phyloP scores from a whole-genome alignment of 2,113 vertebrate species.

The Epinephelus moara region DNA sequence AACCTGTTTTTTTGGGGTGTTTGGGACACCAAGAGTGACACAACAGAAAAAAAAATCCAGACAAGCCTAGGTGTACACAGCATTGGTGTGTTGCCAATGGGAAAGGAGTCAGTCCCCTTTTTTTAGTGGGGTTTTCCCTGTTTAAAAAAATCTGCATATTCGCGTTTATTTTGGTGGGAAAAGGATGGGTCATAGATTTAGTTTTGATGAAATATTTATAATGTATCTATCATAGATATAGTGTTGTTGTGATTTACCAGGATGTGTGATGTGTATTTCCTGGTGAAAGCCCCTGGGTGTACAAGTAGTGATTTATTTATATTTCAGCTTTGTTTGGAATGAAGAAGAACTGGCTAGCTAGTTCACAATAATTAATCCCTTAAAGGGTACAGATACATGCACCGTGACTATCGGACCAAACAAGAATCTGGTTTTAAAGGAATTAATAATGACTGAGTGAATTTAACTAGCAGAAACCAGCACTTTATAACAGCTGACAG shows the following conservation, averaged over 20 bases:
- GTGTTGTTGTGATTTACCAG: not conserved
- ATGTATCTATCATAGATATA: not conserved
- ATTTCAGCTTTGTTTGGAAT: constrained; percentile 17
- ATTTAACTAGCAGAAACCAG: not conserved
- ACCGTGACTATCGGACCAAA: not conserved
- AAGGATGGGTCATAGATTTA: too few species aligned
- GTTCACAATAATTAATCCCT: not conserved
- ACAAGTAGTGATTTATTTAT: not conserved
- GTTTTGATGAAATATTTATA: not conserved
- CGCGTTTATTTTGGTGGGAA: too few species aligned
- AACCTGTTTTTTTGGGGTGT: too few species aligned
- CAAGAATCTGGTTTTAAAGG: not conserved
- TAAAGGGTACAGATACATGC: not conserved
- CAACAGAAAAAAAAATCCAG: too few species aligned
- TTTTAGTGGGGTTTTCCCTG: too few species aligned
- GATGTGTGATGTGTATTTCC: not conserved
- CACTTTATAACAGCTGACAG: not conserved
- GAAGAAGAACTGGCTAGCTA: not conserved
- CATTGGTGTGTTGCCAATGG: too few species aligned
- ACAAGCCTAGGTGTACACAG: too few species aligned
- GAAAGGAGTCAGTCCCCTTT: too few species aligned
- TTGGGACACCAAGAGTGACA: too few species aligned
- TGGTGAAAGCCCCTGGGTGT: not conserved
- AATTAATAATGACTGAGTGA: not conserved
- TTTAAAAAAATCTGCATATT: too few species aligned